phyloP scores from a whole-genome alignment of 2,888 invertebrate genomes.

The Crioceris asparagi region DNA sequence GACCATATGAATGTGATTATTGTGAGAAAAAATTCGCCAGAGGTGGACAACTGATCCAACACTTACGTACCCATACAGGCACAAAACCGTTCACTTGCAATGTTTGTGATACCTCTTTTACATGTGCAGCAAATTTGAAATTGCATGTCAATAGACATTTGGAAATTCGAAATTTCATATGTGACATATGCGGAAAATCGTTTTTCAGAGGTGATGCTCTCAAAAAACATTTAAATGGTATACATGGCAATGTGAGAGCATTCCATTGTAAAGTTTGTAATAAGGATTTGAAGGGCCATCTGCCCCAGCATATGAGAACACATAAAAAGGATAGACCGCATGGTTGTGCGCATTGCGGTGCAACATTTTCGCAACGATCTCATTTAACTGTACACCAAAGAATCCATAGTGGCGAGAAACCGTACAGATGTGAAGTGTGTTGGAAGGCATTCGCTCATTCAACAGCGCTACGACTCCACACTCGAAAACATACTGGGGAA shows the following conservation, averaged over 20 bases:
- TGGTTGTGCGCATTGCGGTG: slow-evolving; percentile 67
- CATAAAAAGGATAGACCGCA: slow-evolving; percentile 69
- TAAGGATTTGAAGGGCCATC: slow-evolving; percentile 69
- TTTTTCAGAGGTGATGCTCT: slow-evolving; percentile 66
- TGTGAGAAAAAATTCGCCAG: slow-evolving; percentile 59
- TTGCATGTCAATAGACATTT: slow-evolving; percentile 59
- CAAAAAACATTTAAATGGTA: slow-evolving; percentile 63
- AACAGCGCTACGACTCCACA: slow-evolving; percentile 73
- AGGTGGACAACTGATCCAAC: slow-evolving; percentile 65
- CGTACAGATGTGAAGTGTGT: slow-evolving; percentile 73
- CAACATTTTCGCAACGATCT: slow-evolving; percentile 71
- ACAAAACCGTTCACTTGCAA: slow-evolving; percentile 62
- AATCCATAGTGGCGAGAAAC: slow-evolving; percentile 74
- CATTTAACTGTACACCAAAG: slow-evolving; percentile 75
- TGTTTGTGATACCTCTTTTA: slow-evolving; percentile 60
- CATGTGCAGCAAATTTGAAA: slow-evolving; percentile 51
- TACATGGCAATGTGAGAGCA: slow-evolving; percentile 62
- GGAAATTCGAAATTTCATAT: slow-evolving; percentile 64
- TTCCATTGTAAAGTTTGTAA: slow-evolving; percentile 74
- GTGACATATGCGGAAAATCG: slow-evolving; percentile 69
- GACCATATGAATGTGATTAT: slow-evolving; percentile 52
- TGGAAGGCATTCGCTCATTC: slow-evolving; percentile 73
- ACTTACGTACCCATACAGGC: slow-evolving; percentile 63
- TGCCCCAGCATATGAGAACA: slow-evolving; percentile 72
- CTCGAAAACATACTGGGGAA: slow-evolving; percentile 74